A percentile compares a stretch with the other conserved stretches of the same genome.
Evolutionary conservation across 2,797 vertebrate genomes (phyloP).

Genomic region (Sorex maritimensis): DNA sequence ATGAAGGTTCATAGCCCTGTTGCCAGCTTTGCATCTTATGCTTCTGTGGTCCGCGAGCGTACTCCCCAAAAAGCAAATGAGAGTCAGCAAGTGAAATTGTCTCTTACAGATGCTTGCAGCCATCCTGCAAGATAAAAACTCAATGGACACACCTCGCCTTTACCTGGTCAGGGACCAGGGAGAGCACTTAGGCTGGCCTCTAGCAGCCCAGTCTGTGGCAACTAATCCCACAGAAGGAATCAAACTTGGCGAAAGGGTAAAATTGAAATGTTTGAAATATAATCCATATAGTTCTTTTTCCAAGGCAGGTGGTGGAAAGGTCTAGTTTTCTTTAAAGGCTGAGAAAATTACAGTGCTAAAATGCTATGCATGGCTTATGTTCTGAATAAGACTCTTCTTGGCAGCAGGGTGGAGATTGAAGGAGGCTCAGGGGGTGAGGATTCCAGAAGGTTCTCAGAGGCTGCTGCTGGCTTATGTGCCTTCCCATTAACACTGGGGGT

Average conservation of each 20-base stretch:
- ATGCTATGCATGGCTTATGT: not conserved
- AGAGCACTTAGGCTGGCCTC: not conserved
- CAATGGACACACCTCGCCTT: not conserved
- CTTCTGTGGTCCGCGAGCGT: not conserved
- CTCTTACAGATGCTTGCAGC: not conserved
- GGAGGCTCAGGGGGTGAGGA: not conserved
- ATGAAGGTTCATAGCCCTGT: not conserved
- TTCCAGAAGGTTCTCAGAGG: not conserved
- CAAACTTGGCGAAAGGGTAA: slow-evolving; percentile 19
- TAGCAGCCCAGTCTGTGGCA: not conserved
- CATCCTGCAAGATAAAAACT: not conserved
- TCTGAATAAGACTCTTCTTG: not conserved
- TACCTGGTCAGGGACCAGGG: not conserved
- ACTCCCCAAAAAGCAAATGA: not conserved
- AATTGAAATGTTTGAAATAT: slow-evolving; percentile 52
- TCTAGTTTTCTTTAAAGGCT: slow-evolving; percentile 61
- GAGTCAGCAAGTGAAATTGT: not conserved
- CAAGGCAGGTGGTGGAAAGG: not conserved
- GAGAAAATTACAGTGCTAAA: slow-evolving; percentile 55
- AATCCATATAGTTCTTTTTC: not conserved
- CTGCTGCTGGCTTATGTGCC: not conserved
- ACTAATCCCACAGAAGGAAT: not conserved
- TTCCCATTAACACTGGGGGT: not conserved
- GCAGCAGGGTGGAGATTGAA: not conserved
- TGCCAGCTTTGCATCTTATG: accelerated